These are phyloP conservation scores for Dreissena rostriformis DNA, from an alignment of 1,140 invertebrate genomes.

Conservation along the genomic window DNA sequence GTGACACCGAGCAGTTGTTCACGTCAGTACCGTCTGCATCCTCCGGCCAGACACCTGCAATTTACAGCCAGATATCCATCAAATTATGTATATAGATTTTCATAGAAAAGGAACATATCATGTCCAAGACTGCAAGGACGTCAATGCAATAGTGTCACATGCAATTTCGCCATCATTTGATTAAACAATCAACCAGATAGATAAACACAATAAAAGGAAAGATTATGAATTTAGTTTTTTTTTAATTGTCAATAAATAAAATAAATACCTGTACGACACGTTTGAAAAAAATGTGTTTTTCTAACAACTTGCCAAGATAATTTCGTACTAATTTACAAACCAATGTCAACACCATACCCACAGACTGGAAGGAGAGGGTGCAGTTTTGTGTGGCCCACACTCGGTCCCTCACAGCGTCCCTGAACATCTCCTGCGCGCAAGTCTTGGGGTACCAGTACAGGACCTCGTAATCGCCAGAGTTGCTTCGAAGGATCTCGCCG, in stretches of 20 bases:
- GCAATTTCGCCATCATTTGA: too few species aligned
- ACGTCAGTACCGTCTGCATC: constrained; percentile 95
- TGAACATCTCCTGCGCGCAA: constrained; percentile 93
- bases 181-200: too few species aligned
- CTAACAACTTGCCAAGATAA: neutral
- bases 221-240: too few species aligned
- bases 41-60: constrained; percentile 94
- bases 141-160: too few species aligned
- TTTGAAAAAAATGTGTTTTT: too few species aligned
- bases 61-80: neutral
- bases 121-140: too few species aligned
- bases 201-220: too few species aligned
- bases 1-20: constrained; percentile 88
- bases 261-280: too few species aligned
- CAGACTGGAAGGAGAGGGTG: constrained; percentile 87
- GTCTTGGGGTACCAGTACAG: constrained; percentile 94
- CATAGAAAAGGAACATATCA: too few species aligned
- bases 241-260: too few species aligned
- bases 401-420: constrained; percentile 88
- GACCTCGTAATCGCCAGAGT: constrained; percentile 95
- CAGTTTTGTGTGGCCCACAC: constrained; percentile 92
- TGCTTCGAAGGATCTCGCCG: constrained; percentile 91
- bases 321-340: neutral
- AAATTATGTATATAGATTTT: too few species aligned
- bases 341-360: constrained; percentile 70